Percentiles rank a stretch among this genome's conserved stretches.
phyloP scores from a whole-genome alignment of 2,888 invertebrate species.

The Argyresthia albistria region DNA sequence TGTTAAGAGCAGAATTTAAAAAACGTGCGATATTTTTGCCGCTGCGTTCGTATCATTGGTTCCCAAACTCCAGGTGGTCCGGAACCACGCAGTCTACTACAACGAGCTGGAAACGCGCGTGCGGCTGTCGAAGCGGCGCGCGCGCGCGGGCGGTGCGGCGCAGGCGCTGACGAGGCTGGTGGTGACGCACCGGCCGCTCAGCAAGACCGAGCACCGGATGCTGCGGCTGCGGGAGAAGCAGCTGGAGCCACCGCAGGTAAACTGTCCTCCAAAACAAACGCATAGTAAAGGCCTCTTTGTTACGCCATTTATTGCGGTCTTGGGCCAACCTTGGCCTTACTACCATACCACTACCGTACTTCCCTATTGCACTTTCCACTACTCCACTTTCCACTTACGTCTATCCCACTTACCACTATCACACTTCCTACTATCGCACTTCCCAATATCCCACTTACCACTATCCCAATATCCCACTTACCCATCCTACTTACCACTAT shows the following conservation, averaged over 20 bases:
- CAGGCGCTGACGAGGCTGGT: constrained; percentile 86
- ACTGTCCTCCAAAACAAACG: background rate
- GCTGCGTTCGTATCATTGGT: background rate
- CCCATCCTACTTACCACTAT: no score
- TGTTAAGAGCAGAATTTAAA: no score
- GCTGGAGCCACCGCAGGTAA: constrained; percentile 84
- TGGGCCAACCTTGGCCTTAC: no score
- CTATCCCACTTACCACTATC: no score
- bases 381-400: background rate
- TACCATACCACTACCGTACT: background rate
- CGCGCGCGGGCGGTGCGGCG: constrained; percentile 66
- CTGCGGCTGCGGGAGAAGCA: constrained; percentile 89
- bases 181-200: constrained; percentile 91
- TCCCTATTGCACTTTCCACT: background rate
- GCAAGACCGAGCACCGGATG: constrained; percentile 88
- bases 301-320: background rate
- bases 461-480: no score
- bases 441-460: background rate
- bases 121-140: constrained; percentile 92
- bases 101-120: constrained; percentile 97
- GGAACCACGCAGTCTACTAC: constrained; percentile 93
- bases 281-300: background rate
- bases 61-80: constrained; percentile 70
- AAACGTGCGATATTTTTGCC: no score
- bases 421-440: no score